Evolutionary conservation across 2,888 invertebrate genomes (phyloP), one percentile per base, ranked within the genome.

Genomic region (Anthrax anthrax): DNA sequence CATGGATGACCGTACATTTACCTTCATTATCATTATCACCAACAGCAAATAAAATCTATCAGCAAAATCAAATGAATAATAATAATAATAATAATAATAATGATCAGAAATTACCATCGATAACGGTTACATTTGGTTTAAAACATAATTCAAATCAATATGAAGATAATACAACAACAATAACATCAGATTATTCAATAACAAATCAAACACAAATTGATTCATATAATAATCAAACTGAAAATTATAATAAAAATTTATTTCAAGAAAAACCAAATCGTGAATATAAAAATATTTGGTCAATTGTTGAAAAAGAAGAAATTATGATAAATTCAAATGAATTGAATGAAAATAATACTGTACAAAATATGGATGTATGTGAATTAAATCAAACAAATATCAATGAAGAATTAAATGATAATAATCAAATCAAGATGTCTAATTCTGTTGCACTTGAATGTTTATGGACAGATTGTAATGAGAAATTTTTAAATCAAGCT

Each of bases 391-490:
- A 34, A 34, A 14, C 4, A 5, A n/a, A n/a, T n/a, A 29, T 29
- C 29, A 29, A 29, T 9, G 6, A 9, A 29, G 8, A 23, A 23
- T 23, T 23, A 23, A 8, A 23, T 6, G 23, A 23, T 8, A 23
- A 6, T 4, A 23, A 23, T 23, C 23, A 23, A 23, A 23, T 6
- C 8, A 4, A 23, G n/a, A 18, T 27, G 5, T 6, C 4, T 23
- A 23, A 23, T 23, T 37, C 34, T n/a, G n/a, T 17, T 38, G 6
- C 27, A 37, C 34, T 52, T 55, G 57, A 64, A 17, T 95, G 95
- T 63, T 77, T 81, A 55, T 95, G 95, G 95, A 80, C 83, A 50
- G 81, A 82, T 49, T 95, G 95, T 63, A 81, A 81, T 55, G 77
- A 80, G 57, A 75, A 78, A 55, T 92, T 88, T 67, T 74, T 80